A percentile compares a stretch with the other conserved stretches of the same genome.
These are phyloP conservation scores for Centroberyx gerrardi DNA, from an alignment of 2,797 vertebrate genomes.

Conservation along the genomic window DNA sequence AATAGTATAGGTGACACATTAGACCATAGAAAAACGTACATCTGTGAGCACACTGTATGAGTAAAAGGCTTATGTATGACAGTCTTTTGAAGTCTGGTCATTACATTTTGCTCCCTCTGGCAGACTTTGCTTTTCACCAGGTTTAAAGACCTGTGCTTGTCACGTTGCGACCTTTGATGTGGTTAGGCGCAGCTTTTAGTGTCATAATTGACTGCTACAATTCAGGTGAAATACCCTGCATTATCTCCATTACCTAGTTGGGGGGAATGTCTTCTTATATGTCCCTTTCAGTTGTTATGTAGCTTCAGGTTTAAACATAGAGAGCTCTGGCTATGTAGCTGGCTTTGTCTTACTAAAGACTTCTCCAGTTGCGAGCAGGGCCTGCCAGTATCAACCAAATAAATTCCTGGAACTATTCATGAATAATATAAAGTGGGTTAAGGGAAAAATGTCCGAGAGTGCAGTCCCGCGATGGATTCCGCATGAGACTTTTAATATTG, in stretches of 20 bases:
- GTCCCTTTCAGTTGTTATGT: neutral
- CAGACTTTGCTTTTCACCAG: constrained; percentile 13
- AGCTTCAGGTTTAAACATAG: constrained; percentile 3
- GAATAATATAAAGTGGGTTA: constrained; percentile 68
- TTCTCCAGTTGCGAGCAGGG: constrained; percentile 69
- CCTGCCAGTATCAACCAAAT: constrained; percentile 77
- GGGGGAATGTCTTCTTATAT: constrained; percentile 10
- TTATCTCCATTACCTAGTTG: constrained; percentile 22
- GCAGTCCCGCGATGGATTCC: constrained; percentile 55
- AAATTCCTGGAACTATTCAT: constrained; percentile 70
- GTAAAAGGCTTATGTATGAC: constrained; percentile 1
- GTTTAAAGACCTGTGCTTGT: constrained; percentile 10
- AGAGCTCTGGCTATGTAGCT: constrained; percentile 16
- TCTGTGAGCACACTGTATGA: too few relatives aligned
- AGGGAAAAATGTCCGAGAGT: constrained; percentile 56
- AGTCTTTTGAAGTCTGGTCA: constrained; percentile 14
- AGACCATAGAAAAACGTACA: too few relatives aligned
- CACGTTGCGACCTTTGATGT: constrained; percentile 46
- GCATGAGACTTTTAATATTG: constrained; percentile 45
- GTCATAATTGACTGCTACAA: neutral
- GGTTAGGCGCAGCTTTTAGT: constrained; percentile 23
- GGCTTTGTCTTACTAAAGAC: constrained; percentile 69
- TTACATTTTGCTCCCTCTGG: constrained; percentile 15
- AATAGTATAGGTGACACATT: too few relatives aligned
- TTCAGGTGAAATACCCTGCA: neutral